Evolutionary conservation across 1,140 invertebrate genomes (phyloP).

Genomic region (Zaprionus taronus): DNA sequence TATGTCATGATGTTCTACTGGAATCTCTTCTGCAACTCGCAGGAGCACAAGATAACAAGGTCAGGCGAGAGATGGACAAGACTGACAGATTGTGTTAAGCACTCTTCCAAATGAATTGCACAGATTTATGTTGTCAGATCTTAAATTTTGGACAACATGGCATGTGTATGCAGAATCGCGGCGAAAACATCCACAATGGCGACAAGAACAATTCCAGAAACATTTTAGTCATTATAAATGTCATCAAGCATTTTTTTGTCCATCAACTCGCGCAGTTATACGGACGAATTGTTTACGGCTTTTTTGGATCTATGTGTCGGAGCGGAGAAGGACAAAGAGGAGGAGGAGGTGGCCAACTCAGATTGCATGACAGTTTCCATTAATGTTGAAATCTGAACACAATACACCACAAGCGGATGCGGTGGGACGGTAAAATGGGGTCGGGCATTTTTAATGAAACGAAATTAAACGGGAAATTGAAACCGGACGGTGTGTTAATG

Average conservation of each 20-base stretch:
- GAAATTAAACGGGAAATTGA: slow-evolving; percentile 75
- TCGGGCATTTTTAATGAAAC: slow-evolving; percentile 74
- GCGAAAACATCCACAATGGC: slow-evolving; percentile 19
- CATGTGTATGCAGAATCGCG: background rate
- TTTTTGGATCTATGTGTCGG: background rate
- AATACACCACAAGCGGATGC: slow-evolving; percentile 31
- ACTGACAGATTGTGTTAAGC: slow-evolving; percentile 15
- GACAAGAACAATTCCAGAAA: slow-evolving; percentile 40
- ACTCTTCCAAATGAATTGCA: slow-evolving; percentile 36
- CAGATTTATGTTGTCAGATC: slow-evolving; percentile 54
- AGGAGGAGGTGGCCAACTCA: background rate
- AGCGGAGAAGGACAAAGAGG: background rate
- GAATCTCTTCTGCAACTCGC: background rate
- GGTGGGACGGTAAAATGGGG: slow-evolving; percentile 1
- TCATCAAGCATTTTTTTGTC: slow-evolving; percentile 74
- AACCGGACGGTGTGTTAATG: slow-evolving; percentile 75
- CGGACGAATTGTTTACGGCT: slow-evolving; percentile 65
- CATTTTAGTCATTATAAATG: slow-evolving; percentile 76
- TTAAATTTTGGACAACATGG: slow-evolving; percentile 56
- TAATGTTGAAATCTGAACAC: slow-evolving; percentile 41
- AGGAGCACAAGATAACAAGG: background rate
- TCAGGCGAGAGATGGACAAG: slow-evolving; percentile 10
- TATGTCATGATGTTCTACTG: no score
- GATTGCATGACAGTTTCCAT: slow-evolving; percentile 48
- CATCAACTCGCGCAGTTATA: slow-evolving; percentile 65